Percentiles rank a stretch among this genome's conserved stretches.
phyloP scores from a whole-genome alignment of 2,888 invertebrate species.

The Ennomos quercinarius region DNA sequence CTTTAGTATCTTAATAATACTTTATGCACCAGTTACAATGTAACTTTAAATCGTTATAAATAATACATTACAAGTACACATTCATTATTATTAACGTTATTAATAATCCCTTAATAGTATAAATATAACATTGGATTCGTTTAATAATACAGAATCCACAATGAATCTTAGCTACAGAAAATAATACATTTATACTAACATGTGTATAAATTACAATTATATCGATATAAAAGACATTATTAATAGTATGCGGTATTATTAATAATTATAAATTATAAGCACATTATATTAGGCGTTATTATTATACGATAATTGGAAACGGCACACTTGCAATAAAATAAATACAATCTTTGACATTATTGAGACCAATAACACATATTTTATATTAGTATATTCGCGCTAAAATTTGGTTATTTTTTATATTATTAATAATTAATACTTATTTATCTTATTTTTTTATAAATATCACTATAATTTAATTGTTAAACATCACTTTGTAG shows the following conservation, averaged over 20 bases:
- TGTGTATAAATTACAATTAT: slow-evolving; percentile 35
- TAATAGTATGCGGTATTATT: slow-evolving; percentile 26
- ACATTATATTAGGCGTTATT: slow-evolving; percentile 36
- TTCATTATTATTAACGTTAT: slow-evolving; percentile 20
- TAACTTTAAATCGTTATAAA: slow-evolving; percentile 22
- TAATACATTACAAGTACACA: slow-evolving; percentile 29
- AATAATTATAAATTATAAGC: slow-evolving; percentile 33
- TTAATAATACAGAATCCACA: slow-evolving; percentile 27
- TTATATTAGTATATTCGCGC: slow-evolving; percentile 62
- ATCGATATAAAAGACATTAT: slow-evolving; percentile 34
- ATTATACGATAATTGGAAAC: slow-evolving; percentile 26
- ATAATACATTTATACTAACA: slow-evolving; percentile 29
- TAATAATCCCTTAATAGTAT: slow-evolving; percentile 12
- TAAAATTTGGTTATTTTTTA: slow-evolving; percentile 78
- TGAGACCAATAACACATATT: slow-evolving; percentile 75
- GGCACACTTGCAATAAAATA: slow-evolving; percentile 34
- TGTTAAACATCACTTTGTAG: slow-evolving; percentile 56
- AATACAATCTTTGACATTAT: slow-evolving; percentile 76
- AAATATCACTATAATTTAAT: slow-evolving; percentile 62
- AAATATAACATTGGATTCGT: slow-evolving; percentile 19
- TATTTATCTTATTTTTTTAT: slow-evolving; percentile 42
- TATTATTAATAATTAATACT: slow-evolving; percentile 62
- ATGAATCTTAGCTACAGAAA: slow-evolving; percentile 22
- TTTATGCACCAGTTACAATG: slow-evolving; percentile 26
- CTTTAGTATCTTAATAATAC: slow-evolving; percentile 26